A percentile compares a stretch with the other conserved stretches of the same genome.
Conservation (phyloP, 2,113 vertebrate genomes). For the Rhinolophus sinicus region DNA sequence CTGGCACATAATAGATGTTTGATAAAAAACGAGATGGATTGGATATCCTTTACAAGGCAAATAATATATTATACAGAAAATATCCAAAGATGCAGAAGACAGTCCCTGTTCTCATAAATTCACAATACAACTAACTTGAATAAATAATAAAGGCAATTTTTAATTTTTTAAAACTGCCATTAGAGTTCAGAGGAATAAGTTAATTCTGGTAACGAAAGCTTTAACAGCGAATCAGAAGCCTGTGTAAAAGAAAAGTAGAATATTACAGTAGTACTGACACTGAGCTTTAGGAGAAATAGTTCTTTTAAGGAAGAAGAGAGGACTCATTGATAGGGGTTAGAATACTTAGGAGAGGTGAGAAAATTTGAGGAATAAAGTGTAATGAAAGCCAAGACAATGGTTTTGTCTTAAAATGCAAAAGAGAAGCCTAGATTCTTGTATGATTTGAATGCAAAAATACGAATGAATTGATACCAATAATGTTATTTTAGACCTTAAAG, state of each 20-base stretch:
- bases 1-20: neutral
- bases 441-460: slow-evolving; percentile 35
- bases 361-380: neutral
- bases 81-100: slow-evolving; percentile 38
- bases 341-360: neutral
- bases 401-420: slow-evolving; percentile 7
- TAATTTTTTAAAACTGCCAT: neutral
- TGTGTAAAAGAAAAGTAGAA: neutral
- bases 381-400: slow-evolving; percentile 27
- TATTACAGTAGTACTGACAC: neutral
- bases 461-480: neutral
- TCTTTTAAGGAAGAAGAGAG: neutral
- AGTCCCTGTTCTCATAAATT: neutral
- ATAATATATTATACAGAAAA: neutral
- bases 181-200: neutral
- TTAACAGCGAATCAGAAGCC: slow-evolving; percentile 3
- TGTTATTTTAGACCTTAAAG: neutral
- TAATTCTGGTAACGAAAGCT: slow-evolving; percentile 3
- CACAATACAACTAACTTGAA: neutral
- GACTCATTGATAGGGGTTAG: neutral
- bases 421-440: neutral
- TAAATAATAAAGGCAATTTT: neutral
- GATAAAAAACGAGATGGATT: neutral
- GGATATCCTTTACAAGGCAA: neutral
- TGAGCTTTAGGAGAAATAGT: neutral